Conservation (phyloP, 2,888 invertebrate species). For the Latrodectus elegans region DNA sequence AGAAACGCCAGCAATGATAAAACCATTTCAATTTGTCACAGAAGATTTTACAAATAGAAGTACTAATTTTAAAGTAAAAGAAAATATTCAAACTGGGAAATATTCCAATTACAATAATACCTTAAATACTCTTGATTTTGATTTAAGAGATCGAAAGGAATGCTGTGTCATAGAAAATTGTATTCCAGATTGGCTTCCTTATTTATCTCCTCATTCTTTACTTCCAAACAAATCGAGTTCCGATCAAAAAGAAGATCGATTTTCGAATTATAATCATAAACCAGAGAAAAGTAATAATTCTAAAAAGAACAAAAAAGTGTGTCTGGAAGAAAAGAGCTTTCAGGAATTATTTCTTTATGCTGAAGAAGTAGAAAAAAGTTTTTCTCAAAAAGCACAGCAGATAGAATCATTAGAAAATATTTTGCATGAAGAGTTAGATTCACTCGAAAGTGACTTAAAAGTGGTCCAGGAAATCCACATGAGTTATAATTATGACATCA, state of each 20-base stretch:
- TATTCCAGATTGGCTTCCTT: constrained; percentile 4
- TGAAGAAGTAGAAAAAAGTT: constrained; percentile 71
- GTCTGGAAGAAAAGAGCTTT: constrained; percentile 73
- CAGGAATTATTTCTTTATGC: constrained; percentile 73
- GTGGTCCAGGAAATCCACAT: constrained; percentile 43
- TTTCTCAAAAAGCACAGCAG: constrained; percentile 72
- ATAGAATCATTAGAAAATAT: constrained; percentile 71
- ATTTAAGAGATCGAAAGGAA: neutral
- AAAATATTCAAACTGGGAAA: no score
- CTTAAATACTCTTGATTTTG: neutral
- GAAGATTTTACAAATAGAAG: neutral
- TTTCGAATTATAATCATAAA: neutral
- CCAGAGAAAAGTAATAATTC: neutral
- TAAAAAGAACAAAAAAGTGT: neutral
- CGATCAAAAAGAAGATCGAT: neutral
- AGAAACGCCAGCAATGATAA: neutral
- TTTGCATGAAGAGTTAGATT: constrained; percentile 74
- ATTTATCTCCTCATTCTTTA: neutral
- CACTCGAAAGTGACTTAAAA: constrained; percentile 54
- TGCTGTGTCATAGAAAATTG: neutral
- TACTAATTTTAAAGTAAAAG: neutral
- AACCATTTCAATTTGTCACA: neutral
- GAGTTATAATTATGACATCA: neutral
- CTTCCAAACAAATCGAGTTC: neutral
- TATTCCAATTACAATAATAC: neutral